Percentiles rank a stretch among this genome's conserved stretches.
These are phyloP conservation scores for Rhingia rostrata DNA, from an alignment of 2,888 invertebrate genomes.

Conservation along the genomic window DNA sequence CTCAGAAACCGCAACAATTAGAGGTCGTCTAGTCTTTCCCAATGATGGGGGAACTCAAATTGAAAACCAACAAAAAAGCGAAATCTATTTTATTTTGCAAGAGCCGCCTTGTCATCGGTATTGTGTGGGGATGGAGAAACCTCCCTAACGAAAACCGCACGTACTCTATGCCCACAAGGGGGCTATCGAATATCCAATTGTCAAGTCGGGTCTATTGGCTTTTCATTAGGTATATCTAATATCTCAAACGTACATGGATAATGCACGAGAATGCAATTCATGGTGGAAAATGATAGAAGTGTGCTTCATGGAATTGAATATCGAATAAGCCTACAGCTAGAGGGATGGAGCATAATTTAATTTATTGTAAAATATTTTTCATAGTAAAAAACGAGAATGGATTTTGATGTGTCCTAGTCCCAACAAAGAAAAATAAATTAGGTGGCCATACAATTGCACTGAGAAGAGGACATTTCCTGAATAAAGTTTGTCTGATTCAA, in stretches of 20 bases:
- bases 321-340: too few relatives aligned
- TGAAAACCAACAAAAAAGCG: not conserved
- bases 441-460: too few relatives aligned
- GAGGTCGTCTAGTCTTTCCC: slow-evolving; percentile 27
- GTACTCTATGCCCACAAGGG: not conserved
- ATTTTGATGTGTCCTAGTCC: too few relatives aligned
- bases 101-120: not conserved
- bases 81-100: slow-evolving; percentile 1
- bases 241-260: not conserved
- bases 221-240: slow-evolving; percentile 7
- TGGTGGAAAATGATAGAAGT: not conserved
- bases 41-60: slow-evolving; percentile 1
- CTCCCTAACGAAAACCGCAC: slow-evolving; percentile 24
- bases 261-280: not conserved
- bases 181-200: slow-evolving; percentile 35
- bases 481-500: too few relatives aligned
- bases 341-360: too few relatives aligned
- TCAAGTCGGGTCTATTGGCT: not conserved
- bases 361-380: too few relatives aligned
- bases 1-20: slow-evolving; percentile 10
- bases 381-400: too few relatives aligned
- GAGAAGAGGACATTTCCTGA: too few relatives aligned
- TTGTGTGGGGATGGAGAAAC: slow-evolving; percentile 5
- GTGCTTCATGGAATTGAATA: too few relatives aligned
- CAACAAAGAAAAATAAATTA: too few relatives aligned